Conservation (phyloP, 2,797 vertebrate species). For the Cossypha polioptera region DNA sequence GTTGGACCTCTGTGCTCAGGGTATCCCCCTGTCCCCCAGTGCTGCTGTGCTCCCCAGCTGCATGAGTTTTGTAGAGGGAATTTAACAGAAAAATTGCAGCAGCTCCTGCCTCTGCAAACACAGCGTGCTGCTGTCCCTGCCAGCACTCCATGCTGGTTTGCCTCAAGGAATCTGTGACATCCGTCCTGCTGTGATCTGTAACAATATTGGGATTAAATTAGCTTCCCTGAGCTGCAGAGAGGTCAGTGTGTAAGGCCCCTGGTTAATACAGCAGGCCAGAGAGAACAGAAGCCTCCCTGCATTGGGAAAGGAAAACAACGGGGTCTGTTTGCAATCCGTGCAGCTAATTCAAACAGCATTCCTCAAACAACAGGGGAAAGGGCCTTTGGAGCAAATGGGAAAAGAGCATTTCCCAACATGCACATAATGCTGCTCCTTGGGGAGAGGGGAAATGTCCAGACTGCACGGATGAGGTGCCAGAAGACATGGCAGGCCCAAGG, state of each 20-base stretch:
- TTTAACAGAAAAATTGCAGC: not conserved
- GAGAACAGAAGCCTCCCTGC: slow-evolving; percentile 64
- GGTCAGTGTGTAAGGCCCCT: slow-evolving; percentile 52
- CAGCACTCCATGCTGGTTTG: not conserved
- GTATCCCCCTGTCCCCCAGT: not conserved
- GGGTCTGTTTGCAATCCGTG: slow-evolving; percentile 63
- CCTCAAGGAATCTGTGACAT: slow-evolving; percentile 59
- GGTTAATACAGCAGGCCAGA: slow-evolving; percentile 60
- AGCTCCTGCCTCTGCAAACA: not conserved
- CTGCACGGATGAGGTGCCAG: not conserved
- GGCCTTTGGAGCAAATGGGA: slow-evolving; percentile 17
- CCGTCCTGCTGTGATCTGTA: slow-evolving; percentile 52
- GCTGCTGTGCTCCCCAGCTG: not conserved
- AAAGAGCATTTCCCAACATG: slow-evolving; percentile 4
- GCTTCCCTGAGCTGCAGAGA: slow-evolving; percentile 59
- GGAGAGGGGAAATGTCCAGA: not conserved
- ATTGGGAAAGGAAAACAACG: slow-evolving; percentile 64
- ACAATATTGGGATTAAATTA: slow-evolving; percentile 69
- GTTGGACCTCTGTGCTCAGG: not conserved
- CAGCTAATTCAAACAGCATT: slow-evolving; percentile 69
- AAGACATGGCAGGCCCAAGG: not conserved
- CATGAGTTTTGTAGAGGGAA: not conserved
- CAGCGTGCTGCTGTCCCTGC: not conserved
- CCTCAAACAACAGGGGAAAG: slow-evolving; percentile 58
- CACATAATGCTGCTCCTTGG: not conserved